Conservation (phyloP, 2,797 vertebrate species). For the Mus caroli region DNA sequence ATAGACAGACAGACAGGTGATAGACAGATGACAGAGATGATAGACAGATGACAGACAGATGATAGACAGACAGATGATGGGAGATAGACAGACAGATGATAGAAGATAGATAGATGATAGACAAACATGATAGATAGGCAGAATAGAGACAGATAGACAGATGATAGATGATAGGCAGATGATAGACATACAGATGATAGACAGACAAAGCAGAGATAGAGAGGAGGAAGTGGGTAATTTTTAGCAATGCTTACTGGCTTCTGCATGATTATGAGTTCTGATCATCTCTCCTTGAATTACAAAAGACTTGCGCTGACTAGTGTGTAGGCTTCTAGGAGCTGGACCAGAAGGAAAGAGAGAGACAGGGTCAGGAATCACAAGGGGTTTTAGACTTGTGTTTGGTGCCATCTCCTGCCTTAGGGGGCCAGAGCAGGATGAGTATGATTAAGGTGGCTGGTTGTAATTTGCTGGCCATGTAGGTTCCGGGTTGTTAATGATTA, state of each 20-base stretch:
- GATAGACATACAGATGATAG: no score
- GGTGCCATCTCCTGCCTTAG: background rate
- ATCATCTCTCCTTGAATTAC: background rate
- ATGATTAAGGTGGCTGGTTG: background rate
- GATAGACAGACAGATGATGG: no score
- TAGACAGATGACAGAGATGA: no score
- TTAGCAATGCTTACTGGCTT: background rate
- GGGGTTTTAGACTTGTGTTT: background rate
- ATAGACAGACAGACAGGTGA: background rate
- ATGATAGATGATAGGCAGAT: no score
- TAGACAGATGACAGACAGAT: background rate
- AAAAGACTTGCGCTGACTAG: background rate
- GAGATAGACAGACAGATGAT: no score
- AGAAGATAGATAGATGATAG: no score
- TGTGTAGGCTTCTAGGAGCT: background rate
- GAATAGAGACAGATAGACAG: no score
- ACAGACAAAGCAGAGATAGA: background rate
- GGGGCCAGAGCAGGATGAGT: background rate
- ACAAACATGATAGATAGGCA: no score
- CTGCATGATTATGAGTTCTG: background rate
- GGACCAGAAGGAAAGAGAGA: background rate
- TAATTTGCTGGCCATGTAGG: background rate
- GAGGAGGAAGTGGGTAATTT: background rate
- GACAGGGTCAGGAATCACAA: no score
- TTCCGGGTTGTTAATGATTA: slow-evolving; percentile 35